A percentile compares a stretch with the other conserved stretches of the same genome.
Conservation (phyloP, 2,888 invertebrate species). For the Cremastobaeus sp. region DNA sequence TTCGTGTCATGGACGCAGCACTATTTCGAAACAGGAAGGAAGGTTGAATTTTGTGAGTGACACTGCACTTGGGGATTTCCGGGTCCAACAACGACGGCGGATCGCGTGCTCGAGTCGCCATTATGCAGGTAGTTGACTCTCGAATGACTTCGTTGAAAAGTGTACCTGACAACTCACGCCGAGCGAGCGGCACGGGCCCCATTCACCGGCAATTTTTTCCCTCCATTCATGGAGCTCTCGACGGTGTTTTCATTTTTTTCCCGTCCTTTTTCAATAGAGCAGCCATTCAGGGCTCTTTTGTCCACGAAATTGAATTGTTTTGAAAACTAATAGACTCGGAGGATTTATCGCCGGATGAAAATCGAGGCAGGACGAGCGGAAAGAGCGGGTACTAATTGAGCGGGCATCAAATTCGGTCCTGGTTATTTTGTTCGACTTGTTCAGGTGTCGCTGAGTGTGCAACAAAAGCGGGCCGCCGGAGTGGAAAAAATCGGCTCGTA, state of each 20-base stretch:
- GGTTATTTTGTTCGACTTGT: too few species aligned
- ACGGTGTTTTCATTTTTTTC: conserved; percentile 28
- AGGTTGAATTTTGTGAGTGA: conserved; percentile 19
- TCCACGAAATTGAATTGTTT: conserved; percentile 51
- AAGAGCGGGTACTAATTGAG: too few species aligned
- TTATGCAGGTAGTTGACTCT: conserved; percentile 69
- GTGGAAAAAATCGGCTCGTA: too few species aligned
- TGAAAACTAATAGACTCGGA: conserved; percentile 19
- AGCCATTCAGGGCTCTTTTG: conserved; percentile 23
- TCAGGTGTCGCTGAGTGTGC: too few species aligned
- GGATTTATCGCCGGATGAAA: conserved; percentile 10
- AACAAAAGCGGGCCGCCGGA: too few species aligned
- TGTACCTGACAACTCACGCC: conserved; percentile 63
- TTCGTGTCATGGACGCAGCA: too few species aligned
- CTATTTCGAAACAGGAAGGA: conserved; percentile 3
- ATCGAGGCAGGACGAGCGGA: too few species aligned
- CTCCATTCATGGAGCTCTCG: conserved; percentile 62
- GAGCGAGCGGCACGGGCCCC: conserved; percentile 66
- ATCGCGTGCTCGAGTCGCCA: conserved; percentile 61
- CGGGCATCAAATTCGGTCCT: too few species aligned
- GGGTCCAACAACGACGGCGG: conserved; percentile 39
- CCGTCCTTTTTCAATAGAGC: too few species aligned
- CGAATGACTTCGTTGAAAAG: conserved; percentile 68
- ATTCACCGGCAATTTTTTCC: conserved; percentile 64
- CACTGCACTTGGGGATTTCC: conserved; percentile 44